Percentiles rank a stretch among this genome's conserved stretches.
Conservation (phyloP, 2,888 invertebrate genomes). For the Bibio marci region DNA sequence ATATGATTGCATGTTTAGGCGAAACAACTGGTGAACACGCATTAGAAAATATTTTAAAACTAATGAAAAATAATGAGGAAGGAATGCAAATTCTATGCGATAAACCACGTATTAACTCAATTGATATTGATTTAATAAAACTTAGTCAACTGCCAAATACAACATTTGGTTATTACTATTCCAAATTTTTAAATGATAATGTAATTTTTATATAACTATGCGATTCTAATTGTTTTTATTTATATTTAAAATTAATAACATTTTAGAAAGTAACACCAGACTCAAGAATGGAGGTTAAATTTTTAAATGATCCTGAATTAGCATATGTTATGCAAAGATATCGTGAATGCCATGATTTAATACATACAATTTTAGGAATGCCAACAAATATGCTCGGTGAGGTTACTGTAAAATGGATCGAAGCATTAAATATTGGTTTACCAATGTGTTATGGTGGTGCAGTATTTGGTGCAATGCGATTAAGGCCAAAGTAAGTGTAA, state of each 20-base stretch:
- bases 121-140: constrained; percentile 55
- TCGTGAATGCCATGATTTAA: constrained; percentile 89
- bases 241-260: too few species aligned
- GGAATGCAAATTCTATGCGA: constrained; percentile 58
- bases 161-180: constrained; percentile 75
- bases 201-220: constrained; percentile 25
- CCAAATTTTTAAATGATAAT: constrained; percentile 65
- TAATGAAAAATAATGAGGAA: constrained; percentile 62
- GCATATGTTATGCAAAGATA: constrained; percentile 97
- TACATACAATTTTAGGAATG: constrained; percentile 83
- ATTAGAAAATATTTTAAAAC: constrained; percentile 47
- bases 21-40: constrained; percentile 72
- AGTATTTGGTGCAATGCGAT: constrained; percentile 74
- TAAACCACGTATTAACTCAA: constrained; percentile 74
- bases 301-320: constrained; percentile 70
- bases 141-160: constrained; percentile 56
- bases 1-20: constrained; percentile 90
- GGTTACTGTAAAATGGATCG: constrained; percentile 95
- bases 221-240: constrained; percentile 17
- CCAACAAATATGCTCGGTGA: constrained; percentile 84
- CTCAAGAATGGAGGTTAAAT: constrained; percentile 74
- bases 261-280: constrained; percentile 82
- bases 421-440: constrained; percentile 83
- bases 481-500: constrained; percentile 48
- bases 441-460: constrained; percentile 95